Conservation (phyloP, 2,888 invertebrate species). For the Pantelozetes paolii region DNA sequence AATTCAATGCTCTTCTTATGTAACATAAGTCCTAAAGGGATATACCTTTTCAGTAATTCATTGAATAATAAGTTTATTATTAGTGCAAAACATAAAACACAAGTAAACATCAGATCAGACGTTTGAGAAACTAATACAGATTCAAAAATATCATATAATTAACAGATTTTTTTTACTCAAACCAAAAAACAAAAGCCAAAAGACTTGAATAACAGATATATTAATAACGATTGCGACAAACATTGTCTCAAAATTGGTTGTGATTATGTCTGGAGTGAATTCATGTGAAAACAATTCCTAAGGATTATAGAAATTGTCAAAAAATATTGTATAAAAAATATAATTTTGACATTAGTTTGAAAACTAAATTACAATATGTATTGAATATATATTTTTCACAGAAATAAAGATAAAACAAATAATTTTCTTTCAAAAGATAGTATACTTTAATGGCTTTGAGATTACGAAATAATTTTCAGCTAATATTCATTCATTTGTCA, state of each 20-base stretch:
- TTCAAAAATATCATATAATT: conserved; percentile 10
- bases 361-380: background rate
- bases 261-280: conserved; percentile 19
- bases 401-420: too few species aligned
- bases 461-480: too few species aligned
- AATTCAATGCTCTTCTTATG: background rate
- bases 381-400: too few species aligned
- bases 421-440: too few species aligned
- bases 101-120: background rate
- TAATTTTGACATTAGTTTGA: background rate
- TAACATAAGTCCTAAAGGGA: background rate
- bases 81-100: background rate
- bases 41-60: background rate
- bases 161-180: background rate
- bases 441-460: too few species aligned
- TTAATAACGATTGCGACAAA: background rate
- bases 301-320: background rate
- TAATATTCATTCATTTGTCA: too few species aligned
- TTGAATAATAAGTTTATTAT: conserved; percentile 14
- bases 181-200: background rate
- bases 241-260: background rate
- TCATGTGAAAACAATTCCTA: conserved; percentile 3
- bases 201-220: background rate
- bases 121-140: background rate
- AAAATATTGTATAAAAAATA: background rate